A percentile compares a stretch with the other conserved stretches of the same genome.
Evolutionary conservation across 2,888 invertebrate genomes (phyloP).

Genomic region (Megalurothrips usitatus): DNA sequence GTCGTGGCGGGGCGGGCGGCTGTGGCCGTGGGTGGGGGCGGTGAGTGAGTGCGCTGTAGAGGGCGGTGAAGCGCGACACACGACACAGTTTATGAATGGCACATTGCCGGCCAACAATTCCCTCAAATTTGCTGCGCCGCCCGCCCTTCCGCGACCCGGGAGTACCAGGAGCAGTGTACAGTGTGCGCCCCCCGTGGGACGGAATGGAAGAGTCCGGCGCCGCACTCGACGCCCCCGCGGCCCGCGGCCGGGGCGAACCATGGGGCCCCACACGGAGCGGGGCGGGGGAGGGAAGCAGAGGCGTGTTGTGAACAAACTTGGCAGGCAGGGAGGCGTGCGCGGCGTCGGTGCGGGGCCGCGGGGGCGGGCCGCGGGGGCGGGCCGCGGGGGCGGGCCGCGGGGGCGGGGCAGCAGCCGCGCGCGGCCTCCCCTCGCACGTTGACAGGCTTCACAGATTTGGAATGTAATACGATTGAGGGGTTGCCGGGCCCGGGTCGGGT

Average conservation of each 20-base stretch:
- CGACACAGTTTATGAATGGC: slow-evolving; percentile 1
- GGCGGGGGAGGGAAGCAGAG: too few species aligned
- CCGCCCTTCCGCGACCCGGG: too few species aligned
- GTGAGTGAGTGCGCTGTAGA: background rate
- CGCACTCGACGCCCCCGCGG: too few species aligned
- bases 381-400: background rate
- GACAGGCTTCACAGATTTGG: slow-evolving; percentile 6
- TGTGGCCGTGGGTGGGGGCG: background rate
- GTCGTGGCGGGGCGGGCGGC: background rate
- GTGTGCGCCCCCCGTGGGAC: too few species aligned
- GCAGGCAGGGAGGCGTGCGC: background rate
- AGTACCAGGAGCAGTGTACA: too few species aligned
- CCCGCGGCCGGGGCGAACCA: too few species aligned
- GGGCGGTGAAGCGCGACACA: slow-evolving; percentile 1
- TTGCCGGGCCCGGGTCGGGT: background rate
- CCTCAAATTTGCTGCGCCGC: background rate
- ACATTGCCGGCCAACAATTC: background rate
- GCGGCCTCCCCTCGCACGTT: background rate
- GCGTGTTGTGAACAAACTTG: background rate
- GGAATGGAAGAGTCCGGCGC: too few species aligned
- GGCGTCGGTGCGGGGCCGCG: too few species aligned
- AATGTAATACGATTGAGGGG: slow-evolving; percentile 6
- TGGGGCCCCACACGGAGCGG: too few species aligned
- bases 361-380: too few species aligned
- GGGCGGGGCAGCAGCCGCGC: background rate